These are phyloP conservation scores for Zoroaster sp. DNA, from an alignment of 53 echinoderm and acorn worm species.

Conservation along the genomic window DNA sequence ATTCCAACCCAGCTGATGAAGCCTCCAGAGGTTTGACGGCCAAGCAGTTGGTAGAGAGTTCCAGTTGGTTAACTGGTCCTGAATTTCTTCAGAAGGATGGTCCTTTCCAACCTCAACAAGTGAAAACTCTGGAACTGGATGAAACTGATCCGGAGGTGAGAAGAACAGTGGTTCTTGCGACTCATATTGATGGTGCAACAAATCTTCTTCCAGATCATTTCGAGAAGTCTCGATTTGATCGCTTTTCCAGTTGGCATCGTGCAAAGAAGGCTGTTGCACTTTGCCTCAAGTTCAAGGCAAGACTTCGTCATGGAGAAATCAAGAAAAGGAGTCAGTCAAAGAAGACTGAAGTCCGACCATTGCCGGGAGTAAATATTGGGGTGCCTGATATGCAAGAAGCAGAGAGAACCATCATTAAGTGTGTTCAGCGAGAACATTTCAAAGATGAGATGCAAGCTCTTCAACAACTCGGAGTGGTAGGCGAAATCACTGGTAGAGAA, in stretches of 20 bases:
- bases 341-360: background rate
- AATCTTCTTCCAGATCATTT: slow-evolving; percentile 2
- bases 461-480: background rate
- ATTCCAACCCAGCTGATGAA: slow-evolving; percentile 54
- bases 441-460: slow-evolving; percentile 26
- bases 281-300: slow-evolving; percentile 23
- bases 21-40: no score
- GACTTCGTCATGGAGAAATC: slow-evolving; percentile 2
- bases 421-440: slow-evolving; percentile 30
- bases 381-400: slow-evolving; percentile 40
- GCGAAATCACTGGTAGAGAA: background rate
- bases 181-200: background rate
- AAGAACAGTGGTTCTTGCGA: background rate
- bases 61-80: no score
- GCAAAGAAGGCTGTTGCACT: slow-evolving; percentile 49
- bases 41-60: no score
- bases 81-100: no score
- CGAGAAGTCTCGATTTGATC: slow-evolving; percentile 30
- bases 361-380: background rate
- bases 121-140: no score
- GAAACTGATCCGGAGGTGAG: no score
- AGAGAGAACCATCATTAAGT: slow-evolving; percentile 31
- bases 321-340: background rate
- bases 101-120: no score
- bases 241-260: slow-evolving; percentile 36